A percentile compares a stretch with the other conserved stretches of the same genome.
Evolutionary conservation across 2,113 vertebrate genomes (phyloP).

Genomic region (Manacus vitellinus): DNA sequence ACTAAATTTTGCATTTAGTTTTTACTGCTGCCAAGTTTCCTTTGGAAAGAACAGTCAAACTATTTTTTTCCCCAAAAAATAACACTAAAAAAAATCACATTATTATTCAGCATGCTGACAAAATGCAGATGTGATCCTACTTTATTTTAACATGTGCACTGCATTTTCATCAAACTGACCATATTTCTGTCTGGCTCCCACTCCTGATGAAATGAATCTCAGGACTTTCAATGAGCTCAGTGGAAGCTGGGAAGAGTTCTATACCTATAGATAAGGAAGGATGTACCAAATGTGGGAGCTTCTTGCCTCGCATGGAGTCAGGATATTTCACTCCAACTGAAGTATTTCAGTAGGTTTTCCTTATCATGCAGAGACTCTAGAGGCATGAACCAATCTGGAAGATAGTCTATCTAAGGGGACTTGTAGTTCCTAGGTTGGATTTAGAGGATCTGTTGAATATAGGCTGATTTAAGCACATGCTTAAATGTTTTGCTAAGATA

Average conservation of each 20-base stretch:
- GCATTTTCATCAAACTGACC: conserved; percentile 25
- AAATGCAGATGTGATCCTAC: conserved; percentile 41
- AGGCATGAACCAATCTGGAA: background rate
- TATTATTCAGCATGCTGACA: conserved; percentile 8
- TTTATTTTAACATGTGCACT: conserved; percentile 48
- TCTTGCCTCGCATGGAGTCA: background rate
- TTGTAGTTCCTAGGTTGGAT: background rate
- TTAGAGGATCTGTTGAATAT: background rate
- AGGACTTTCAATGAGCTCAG: background rate
- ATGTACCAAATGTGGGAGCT: background rate
- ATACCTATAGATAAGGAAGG: background rate
- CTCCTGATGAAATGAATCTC: background rate
- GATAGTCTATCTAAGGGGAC: background rate
- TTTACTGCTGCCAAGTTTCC: conserved; percentile 30
- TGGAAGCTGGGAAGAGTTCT: background rate
- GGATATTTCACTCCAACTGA: background rate
- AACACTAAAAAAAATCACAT: background rate
- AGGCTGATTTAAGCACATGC: background rate
- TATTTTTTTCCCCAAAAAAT: background rate
- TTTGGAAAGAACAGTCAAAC: conserved; percentile 25
- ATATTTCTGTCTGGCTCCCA: background rate
- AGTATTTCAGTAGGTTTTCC: background rate
- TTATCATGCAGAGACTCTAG: background rate
- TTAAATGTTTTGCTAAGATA: background rate
- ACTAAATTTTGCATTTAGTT: conserved; percentile 8